These are phyloP conservation scores for Dolomedes plantarius DNA, from an alignment of 2,888 invertebrate species.

Conservation along the genomic window DNA sequence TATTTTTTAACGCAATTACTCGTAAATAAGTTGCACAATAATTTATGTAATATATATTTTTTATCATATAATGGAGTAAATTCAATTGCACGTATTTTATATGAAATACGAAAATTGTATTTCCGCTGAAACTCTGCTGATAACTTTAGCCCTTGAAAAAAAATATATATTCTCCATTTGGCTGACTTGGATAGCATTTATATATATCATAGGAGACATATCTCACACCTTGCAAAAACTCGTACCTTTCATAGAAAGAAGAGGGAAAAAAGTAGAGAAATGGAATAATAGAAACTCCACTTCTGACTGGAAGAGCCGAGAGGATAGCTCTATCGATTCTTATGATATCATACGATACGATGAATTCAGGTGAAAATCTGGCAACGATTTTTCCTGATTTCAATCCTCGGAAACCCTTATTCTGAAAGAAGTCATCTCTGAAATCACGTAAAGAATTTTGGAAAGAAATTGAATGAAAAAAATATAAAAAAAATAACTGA, in stretches of 20 bases:
- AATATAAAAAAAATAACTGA: not conserved
- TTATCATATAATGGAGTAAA: no score
- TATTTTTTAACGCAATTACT: no score
- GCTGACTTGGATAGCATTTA: constrained; percentile 32
- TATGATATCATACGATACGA: constrained; percentile 46
- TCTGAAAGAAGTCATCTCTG: constrained; percentile 53
- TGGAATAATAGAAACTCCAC: constrained; percentile 12
- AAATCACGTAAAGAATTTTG: constrained; percentile 31
- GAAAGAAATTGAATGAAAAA: not conserved
- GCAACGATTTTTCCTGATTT: constrained; percentile 36
- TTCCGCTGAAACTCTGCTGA: not conserved
- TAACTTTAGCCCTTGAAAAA: constrained; percentile 2
- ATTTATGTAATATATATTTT: no score
- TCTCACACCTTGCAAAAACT: constrained; percentile 3
- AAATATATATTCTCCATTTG: constrained; percentile 14
- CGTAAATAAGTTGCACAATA: no score
- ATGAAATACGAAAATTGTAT: no score
- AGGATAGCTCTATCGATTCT: constrained; percentile 36
- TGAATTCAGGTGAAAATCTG: constrained; percentile 58
- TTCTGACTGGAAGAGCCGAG: not conserved
- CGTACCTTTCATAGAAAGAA: not conserved
- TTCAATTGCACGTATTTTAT: no score
- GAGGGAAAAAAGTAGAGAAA: not conserved
- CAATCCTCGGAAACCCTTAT: constrained; percentile 18
- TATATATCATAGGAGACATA: constrained; percentile 28